Conservation (phyloP, 2,797 vertebrate species). For the Helarctos malayanus region DNA sequence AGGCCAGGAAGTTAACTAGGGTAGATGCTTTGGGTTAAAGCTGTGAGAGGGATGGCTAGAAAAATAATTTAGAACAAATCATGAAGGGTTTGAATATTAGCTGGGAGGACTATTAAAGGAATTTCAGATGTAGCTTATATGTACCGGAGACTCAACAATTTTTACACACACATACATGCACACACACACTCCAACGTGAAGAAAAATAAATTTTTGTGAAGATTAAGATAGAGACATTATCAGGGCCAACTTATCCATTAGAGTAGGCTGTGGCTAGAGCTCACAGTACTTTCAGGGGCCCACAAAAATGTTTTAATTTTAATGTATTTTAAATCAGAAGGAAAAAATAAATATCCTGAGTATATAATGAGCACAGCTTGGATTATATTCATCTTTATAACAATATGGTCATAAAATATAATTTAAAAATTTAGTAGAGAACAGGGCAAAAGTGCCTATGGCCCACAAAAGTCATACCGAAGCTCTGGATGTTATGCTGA, state of each 20-base stretch:
- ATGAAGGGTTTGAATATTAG: slow-evolving; percentile 3
- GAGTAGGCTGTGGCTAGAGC: background rate
- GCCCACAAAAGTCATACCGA: slow-evolving; percentile 10
- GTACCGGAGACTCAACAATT: background rate
- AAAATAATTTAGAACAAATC: slow-evolving; percentile 28
- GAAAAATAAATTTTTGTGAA: background rate
- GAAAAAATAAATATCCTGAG: background rate
- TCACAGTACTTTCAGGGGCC: background rate
- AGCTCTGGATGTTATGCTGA: slow-evolving; percentile 40
- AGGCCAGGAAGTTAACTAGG: background rate
- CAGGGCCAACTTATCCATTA: background rate
- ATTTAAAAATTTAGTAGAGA: background rate
- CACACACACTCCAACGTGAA: background rate
- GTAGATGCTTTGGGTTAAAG: background rate
- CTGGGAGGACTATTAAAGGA: background rate
- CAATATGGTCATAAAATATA: background rate
- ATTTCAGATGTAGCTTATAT: background rate
- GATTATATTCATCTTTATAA: slow-evolving; percentile 32
- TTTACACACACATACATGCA: background rate
- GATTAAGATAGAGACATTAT: background rate
- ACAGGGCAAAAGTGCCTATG: background rate
- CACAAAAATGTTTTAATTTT: background rate
- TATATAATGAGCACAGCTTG: background rate
- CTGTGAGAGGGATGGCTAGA: background rate
- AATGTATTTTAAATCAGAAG: slow-evolving; percentile 42